These are phyloP conservation scores for Corythucha ciliata DNA, from an alignment of 2,888 invertebrate species.

Conservation along the genomic window DNA sequence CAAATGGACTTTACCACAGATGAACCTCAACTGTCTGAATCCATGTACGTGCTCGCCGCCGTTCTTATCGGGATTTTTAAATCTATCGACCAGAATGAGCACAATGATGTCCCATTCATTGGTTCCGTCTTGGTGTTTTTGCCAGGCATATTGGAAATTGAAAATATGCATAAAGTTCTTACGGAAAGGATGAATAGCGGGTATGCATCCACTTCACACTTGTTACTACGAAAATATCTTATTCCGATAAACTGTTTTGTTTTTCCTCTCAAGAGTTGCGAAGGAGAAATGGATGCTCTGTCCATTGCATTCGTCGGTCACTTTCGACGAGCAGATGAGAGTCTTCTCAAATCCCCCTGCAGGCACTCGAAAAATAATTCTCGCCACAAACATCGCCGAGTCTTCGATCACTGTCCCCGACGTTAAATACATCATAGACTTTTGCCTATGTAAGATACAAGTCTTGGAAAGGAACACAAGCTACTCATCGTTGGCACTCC, in stretches of 20 bases:
- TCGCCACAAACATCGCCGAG: slow-evolving; percentile 87
- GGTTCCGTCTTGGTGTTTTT: slow-evolving; percentile 75
- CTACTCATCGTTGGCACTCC: slow-evolving; percentile 64
- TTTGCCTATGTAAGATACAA: slow-evolving; percentile 79
- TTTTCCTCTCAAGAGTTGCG: neutral
- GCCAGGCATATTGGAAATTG: slow-evolving; percentile 80
- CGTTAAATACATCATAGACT: slow-evolving; percentile 84
- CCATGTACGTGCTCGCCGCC: slow-evolving; percentile 53
- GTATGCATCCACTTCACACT: neutral
- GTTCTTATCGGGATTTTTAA: slow-evolving; percentile 59
- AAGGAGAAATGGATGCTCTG: slow-evolving; percentile 31
- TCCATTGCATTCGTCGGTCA: slow-evolving; percentile 63
- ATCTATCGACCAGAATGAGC: slow-evolving; percentile 46
- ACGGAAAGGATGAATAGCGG: neutral
- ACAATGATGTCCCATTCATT: slow-evolving; percentile 41
- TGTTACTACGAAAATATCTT: neutral
- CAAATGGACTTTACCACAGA: slow-evolving; percentile 41
- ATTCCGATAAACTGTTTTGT: neutral
- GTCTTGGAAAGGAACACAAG: slow-evolving; percentile 66
- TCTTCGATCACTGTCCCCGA: slow-evolving; percentile 86
- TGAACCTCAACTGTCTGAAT: slow-evolving; percentile 50
- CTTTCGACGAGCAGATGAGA: slow-evolving; percentile 62
- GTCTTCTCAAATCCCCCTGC: slow-evolving; percentile 53
- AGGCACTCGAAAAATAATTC: slow-evolving; percentile 68
- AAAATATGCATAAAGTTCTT: slow-evolving; percentile 49